These are phyloP conservation scores for Asarcornis scutulata DNA, from an alignment of 2,113 vertebrate genomes.

Conservation along the genomic window DNA sequence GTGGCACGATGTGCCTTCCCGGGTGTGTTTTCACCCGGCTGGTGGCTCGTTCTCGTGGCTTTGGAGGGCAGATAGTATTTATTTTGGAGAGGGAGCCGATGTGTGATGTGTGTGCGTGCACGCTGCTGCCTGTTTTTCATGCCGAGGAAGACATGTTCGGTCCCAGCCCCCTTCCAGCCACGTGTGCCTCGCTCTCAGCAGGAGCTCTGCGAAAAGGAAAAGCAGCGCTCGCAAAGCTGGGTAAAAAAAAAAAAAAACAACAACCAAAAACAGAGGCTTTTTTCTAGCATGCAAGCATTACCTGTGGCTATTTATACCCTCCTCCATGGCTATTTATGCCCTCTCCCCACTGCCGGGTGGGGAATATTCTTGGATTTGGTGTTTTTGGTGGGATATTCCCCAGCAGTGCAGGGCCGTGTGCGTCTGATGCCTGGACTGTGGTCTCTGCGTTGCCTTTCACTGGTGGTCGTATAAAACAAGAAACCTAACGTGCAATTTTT, in stretches of 20 bases:
- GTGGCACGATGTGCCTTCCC: neutral
- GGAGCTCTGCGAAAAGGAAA: neutral
- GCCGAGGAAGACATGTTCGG: neutral
- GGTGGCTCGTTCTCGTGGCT: neutral
- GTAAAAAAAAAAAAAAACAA: neutral
- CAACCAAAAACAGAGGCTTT: neutral
- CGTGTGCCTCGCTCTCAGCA: neutral
- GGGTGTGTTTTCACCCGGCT: neutral
- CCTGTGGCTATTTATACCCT: slow-evolving; percentile 50
- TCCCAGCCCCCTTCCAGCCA: fast-evolving
- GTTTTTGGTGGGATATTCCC: neutral
- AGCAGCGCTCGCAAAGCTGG: neutral
- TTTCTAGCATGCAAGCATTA: slow-evolving; percentile 28
- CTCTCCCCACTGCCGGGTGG: slow-evolving; percentile 11
- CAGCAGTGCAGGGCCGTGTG: neutral
- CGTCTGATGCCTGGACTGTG: fast-evolving
- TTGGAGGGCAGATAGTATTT: neutral
- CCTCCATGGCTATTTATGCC: slow-evolving; percentile 50
- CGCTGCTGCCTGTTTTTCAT: neutral
- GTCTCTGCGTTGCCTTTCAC: neutral
- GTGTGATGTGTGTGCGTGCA: neutral
- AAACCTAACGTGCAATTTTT: neutral
- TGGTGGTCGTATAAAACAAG: neutral
- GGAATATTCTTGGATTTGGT: neutral
- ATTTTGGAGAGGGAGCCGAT: neutral